Evolutionary conservation across 2,888 invertebrate species (phyloP), one percentile per base, ranked within the genome.

Genomic region (Pandemis heparana): DNA sequence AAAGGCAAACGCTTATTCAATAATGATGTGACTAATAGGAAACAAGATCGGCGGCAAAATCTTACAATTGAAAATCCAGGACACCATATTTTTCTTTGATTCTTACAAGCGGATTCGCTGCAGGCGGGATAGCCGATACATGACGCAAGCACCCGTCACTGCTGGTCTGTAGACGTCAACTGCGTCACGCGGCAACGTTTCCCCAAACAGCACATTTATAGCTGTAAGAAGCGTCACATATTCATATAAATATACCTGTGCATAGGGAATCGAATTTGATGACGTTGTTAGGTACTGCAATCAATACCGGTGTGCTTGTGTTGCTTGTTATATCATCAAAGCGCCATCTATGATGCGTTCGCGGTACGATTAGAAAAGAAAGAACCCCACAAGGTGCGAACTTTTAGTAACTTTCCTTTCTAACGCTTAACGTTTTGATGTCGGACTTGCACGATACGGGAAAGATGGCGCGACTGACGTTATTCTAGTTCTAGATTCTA

Each of bases 111-210:
- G 73, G 63, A 64, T 60, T 48, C 48, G 48, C 46, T 41, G 38
- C 41, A 10, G 51, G 39, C 41, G 48, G 43, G 32, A 32, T 41
- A 65, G 53, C 41, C 60, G 60, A 70, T 65, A 63, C 59, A 61
- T 74, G 74, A 74, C 73, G 74, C 70, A 74, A 60, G 43, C 51
- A 16, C 48, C 43, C 70, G 74, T 70, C 74, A 74, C 69, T 48
- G 60, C 56, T 56, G 18, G 62, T 41, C 69, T 69, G 74, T 64
- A 65, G 69, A 70, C 69, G 70, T 74, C 70, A 74, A 23, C 53
- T 48, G 70, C 74, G 69, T 73, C 73, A 74, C 56, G 18, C 41
- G 59, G 60, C 66, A 61, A 59, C 39, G 46, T 51, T 74, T 65
- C 60, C 64, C 60, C 70, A 70, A 70, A 53, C 51, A 62, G 23